phyloP scores from a whole-genome alignment of 2,113 vertebrate genomes.

The Hypanus sabinus region DNA sequence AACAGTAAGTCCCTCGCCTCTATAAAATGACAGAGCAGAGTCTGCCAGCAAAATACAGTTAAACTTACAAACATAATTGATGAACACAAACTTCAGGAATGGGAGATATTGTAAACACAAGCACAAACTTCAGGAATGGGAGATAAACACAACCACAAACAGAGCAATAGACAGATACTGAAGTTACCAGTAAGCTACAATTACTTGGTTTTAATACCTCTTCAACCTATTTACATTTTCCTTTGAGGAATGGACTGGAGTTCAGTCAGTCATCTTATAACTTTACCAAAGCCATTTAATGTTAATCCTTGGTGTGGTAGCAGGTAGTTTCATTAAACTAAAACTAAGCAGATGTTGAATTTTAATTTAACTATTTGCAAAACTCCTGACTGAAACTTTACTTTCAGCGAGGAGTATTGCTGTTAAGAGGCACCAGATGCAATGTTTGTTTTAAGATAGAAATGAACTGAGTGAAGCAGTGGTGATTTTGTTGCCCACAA shows the following conservation, averaged over 20 bases:
- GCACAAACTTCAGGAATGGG: too few species aligned
- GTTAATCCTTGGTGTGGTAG: background rate
- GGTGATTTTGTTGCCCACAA: too few species aligned
- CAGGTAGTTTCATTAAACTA: background rate
- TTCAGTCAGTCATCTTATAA: background rate
- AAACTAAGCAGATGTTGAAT: too few species aligned
- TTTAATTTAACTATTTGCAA: too few species aligned
- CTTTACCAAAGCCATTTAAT: background rate
- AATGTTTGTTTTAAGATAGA: background rate
- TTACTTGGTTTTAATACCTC: background rate
- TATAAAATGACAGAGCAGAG: background rate
- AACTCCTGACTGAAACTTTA: too few species aligned
- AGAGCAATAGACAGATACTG: too few species aligned
- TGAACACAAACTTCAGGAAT: too few species aligned
- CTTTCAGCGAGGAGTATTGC: too few species aligned
- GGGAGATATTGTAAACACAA: too few species aligned
- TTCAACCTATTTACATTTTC: background rate
- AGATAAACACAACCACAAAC: too few species aligned
- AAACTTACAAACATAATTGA: background rate
- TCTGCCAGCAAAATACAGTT: background rate
- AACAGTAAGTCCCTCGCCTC: background rate
- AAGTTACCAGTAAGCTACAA: background rate
- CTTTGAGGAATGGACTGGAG: background rate
- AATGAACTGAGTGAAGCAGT: too few species aligned
- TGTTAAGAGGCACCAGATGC: background rate